A percentile compares a stretch with the other conserved stretches of the same genome.
phyloP scores from a whole-genome alignment of 2,797 vertebrate species.

The Diplodus puntazzo region DNA sequence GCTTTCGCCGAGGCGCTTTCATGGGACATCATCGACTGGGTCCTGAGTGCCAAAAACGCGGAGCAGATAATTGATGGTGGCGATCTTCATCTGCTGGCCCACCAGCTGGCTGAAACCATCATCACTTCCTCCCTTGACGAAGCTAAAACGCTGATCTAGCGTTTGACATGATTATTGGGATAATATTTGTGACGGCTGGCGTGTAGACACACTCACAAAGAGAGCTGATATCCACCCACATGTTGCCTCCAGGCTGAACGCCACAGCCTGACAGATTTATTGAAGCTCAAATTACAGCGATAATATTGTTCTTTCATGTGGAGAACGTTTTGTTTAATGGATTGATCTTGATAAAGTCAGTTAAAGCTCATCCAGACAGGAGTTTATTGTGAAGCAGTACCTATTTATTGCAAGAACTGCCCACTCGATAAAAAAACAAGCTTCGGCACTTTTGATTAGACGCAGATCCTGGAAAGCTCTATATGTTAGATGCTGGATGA shows the following conservation, averaged over 20 bases:
- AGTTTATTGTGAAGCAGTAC: neutral
- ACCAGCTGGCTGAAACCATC: conserved; percentile 72
- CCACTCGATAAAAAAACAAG: too few relatives aligned
- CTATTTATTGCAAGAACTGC: neutral
- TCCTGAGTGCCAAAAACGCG: conserved; percentile 15
- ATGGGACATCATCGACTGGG: conserved; percentile 67
- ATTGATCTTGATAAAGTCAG: conserved; percentile 4
- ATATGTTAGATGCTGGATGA: neutral
- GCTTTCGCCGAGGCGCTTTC: conserved; percentile 79
- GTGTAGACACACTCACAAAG: neutral
- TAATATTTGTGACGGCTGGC: conserved; percentile 15
- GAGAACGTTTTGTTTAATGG: neutral
- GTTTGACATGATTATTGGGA: neutral
- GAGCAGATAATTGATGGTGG: conserved; percentile 5
- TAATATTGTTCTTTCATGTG: neutral
- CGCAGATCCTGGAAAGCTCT: neutral
- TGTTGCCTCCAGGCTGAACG: neutral
- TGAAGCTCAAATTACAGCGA: conserved; percentile 4
- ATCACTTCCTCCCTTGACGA: conserved; percentile 72
- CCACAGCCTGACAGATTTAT: neutral
- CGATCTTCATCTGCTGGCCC: conserved; percentile 58
- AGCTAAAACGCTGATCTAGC: conserved; percentile 39
- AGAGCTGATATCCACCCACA: neutral
- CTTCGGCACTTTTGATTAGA: neutral
- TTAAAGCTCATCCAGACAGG: neutral